Base-by-base conservation (phyloP, 2,888 invertebrate species). In the Mesochorus sp. region DNA sequence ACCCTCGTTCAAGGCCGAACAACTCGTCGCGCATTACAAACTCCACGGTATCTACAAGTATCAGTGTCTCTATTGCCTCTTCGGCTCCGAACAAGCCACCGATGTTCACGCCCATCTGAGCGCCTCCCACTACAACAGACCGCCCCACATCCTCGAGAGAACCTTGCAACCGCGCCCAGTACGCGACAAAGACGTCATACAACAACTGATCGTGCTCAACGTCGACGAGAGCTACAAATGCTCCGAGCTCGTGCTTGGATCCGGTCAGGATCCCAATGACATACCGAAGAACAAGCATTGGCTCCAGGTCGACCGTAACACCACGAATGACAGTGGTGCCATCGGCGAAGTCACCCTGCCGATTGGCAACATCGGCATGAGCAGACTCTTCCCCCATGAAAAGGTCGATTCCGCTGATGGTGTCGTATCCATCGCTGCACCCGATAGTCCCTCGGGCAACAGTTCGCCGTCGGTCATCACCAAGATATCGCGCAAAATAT, bases 61-160 rank as follows among this genome's bases (percentile, higher is more conserved):
- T 73, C 92, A 93, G 76, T 93, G 93, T 78, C 86, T 92, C 1
- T 92, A 92, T 82, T 93, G 93, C 81, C 51, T 86, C 0, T 88
- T 86, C 80, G 92, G 92, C 1, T 85, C 90, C 0, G 86, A 90
- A 10, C 85, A 84, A 0, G 80, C 87, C 1, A 86, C 87, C 1
- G 91, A 91, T 2, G 88, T 94, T 75, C 88, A 92, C 37, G 86
- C 85, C 6, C 94, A 94, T 88, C 91, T 93, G 72, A 91, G 91
- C 21, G 79, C 85, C 3, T 79, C 82, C n/a, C 93, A 93, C 84
- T 90, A 88, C 39, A 89, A 91, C 73, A 86, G 90, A 61, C 83
- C 87, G 10, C 88, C 91, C 0, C 88, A 88, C 51, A 81, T 91
- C 37, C 85, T 92, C 0, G 89, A 90, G 76, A 80, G 90, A 49